These are phyloP conservation scores for Mercenaria mercenaria DNA, from an alignment of 1,140 invertebrate species.

Conservation along the genomic window DNA sequence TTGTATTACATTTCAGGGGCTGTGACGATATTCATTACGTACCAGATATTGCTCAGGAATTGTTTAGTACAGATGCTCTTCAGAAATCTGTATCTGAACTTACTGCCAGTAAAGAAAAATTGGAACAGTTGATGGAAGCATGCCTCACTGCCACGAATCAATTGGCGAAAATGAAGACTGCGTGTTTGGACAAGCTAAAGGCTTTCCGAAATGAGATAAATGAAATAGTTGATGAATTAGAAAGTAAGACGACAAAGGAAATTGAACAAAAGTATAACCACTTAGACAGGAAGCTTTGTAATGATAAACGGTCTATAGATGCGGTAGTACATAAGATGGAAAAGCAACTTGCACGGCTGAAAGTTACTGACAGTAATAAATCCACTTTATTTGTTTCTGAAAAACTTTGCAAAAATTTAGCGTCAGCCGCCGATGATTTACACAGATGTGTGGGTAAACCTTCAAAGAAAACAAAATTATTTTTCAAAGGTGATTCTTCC, in stretches of 20 bases:
- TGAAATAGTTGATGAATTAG: slow-evolving; percentile 18
- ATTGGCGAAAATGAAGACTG: neutral
- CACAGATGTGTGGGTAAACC: neutral
- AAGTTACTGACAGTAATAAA: slow-evolving; percentile 22
- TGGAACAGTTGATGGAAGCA: neutral
- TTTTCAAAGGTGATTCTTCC: slow-evolving; percentile 23
- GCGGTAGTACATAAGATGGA: neutral
- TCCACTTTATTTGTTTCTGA: slow-evolving; percentile 25
- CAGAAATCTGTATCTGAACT: neutral
- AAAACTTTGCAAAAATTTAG: slow-evolving; percentile 2
- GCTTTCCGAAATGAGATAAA: slow-evolving; percentile 27
- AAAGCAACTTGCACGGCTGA: neutral
- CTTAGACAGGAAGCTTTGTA: neutral
- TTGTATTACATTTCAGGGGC: neutral
- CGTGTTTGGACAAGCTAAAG: neutral
- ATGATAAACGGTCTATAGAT: neutral
- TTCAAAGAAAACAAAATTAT: slow-evolving; percentile 20
- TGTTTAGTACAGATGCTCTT: neutral
- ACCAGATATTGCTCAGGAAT: slow-evolving; percentile 15
- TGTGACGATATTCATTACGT: slow-evolving; percentile 51
- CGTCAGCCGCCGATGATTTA: neutral
- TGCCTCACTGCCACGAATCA: neutral
- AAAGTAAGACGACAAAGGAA: slow-evolving; percentile 2
- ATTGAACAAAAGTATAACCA: slow-evolving; percentile 2
- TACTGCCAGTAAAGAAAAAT: neutral